Conservation (phyloP, 2,797 vertebrate species). For the Sebastes kiyomatsui region DNA sequence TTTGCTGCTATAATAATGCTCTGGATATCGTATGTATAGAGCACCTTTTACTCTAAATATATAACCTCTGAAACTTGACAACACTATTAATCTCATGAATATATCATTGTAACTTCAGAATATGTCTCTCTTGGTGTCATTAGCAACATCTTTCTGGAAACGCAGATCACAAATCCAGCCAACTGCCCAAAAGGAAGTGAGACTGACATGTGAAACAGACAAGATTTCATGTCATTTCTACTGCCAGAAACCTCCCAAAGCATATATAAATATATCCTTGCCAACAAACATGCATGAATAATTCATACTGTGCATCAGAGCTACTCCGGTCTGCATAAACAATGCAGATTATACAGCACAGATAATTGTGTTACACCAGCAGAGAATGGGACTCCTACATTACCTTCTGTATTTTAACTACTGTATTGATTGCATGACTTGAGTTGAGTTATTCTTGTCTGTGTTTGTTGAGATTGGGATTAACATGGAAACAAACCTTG, state of each 20-base stretch:
- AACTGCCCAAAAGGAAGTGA: neutral
- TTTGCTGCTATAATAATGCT: no score
- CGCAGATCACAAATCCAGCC: neutral
- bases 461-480: neutral
- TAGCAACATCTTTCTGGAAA: neutral
- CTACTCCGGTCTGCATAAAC: constrained; percentile 24
- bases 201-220: constrained; percentile 12
- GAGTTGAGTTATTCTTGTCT: neutral
- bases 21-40: no score
- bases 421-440: neutral
- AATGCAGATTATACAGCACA: constrained; percentile 23
- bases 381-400: neutral
- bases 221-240: constrained; percentile 27
- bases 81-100: neutral
- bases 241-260: constrained; percentile 39
- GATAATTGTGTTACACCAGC: constrained; percentile 24
- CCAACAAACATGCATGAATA: constrained; percentile 62
- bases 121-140: constrained; percentile 5
- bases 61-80: neutral
- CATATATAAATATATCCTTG: constrained; percentile 6
- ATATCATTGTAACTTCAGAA: neutral
- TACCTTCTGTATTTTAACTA: neutral
- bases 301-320: constrained; percentile 42
- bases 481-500: constrained; percentile 70
- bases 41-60: neutral